Base-by-base conservation (phyloP, 1,140 invertebrate genomes). In the Macrosteles quadrilineatus region DNA sequence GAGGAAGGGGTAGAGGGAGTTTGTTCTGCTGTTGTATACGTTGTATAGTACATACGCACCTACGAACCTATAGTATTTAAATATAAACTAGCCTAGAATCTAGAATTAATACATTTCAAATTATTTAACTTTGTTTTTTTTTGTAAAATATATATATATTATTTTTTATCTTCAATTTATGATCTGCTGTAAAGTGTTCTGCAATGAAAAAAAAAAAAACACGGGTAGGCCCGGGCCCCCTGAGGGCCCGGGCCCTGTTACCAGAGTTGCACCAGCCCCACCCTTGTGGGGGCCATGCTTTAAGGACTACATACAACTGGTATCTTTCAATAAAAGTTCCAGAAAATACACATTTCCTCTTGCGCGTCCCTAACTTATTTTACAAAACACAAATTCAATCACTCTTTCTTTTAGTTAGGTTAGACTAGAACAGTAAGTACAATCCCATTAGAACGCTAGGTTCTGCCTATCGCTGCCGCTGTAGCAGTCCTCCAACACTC, bases 21-120 rank as follows among this genome's bases (percentile, higher is more conserved):
- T n/a, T n/a, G n/a, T n/a, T n/a, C n/a, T n/a, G 59, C 30, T 63
- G 27, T 63, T 63, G 59, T 29, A 63, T 27, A 63, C 14, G 3
- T 23, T 63, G 59, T 27, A 27, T 32, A 63, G 59, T n/a, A 29
- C n/a, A 11, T 63, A 29, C 47, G n/a, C 47, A 53, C 47, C 47
- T 4, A n/a, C n/a, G n/a, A n/a, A n/a, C n/a, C n/a, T n/a, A n/a
- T n/a, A n/a, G n/a, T n/a, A 53, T 6, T 53, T 53, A 53, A 4
- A 53, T 68, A 36, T 4, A 6, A 36, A 36, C 32, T 36, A 36
- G 14, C 32, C 32, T 36, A 36, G 32, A 36, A 36, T 36, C 4
- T 36, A 36, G 3, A 30, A 27, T 21, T 25, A 29, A n/a, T 53
- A 29, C 21, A 14, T 25, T 19, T 9, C 21, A 29, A 36, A 63